Evolutionary conservation across 2,888 invertebrate species (phyloP).

Genomic region (Phyto melanocephala): DNA sequence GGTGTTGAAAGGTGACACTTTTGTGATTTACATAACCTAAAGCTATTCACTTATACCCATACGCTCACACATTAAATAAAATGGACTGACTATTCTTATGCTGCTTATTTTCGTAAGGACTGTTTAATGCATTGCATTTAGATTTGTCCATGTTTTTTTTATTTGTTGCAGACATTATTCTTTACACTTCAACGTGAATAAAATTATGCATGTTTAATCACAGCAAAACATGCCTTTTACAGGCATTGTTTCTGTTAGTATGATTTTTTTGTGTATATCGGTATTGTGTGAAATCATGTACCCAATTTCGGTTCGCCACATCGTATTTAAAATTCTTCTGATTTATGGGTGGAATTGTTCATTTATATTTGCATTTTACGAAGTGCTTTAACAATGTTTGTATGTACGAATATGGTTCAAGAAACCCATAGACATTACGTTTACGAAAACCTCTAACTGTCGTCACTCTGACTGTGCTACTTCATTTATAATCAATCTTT

Average conservation of each 20-base stretch:
- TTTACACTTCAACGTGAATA: conserved; percentile 48
- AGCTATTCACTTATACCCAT: conserved; percentile 32
- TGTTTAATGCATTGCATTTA: conserved; percentile 56
- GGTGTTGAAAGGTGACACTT: conserved; percentile 64
- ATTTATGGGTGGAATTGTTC: conserved; percentile 52
- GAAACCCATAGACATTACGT: conserved; percentile 33
- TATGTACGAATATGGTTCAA: conserved; percentile 27
- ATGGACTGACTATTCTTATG: conserved; percentile 45
- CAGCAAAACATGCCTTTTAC: conserved; percentile 61
- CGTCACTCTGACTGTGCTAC: conserved; percentile 49
- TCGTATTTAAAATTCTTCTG: not conserved
- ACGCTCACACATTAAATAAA: not conserved
- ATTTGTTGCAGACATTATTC: conserved; percentile 51
- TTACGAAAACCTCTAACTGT: conserved; percentile 47
- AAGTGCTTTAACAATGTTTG: too few species aligned
- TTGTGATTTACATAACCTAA: conserved; percentile 59
- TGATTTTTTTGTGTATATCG: not conserved
- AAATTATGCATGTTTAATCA: conserved; percentile 63
- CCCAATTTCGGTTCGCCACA: conserved; percentile 53
- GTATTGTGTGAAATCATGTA: conserved; percentile 33
- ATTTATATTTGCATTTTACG: conserved; percentile 52
- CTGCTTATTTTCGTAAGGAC: conserved; percentile 32
- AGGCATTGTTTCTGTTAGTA: conserved; percentile 28
- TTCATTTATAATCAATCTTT: conserved; percentile 67
- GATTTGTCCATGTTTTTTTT: conserved; percentile 22